Evolutionary conservation across 2,797 vertebrate species (phyloP).

Genomic region (Pampus argenteus): DNA sequence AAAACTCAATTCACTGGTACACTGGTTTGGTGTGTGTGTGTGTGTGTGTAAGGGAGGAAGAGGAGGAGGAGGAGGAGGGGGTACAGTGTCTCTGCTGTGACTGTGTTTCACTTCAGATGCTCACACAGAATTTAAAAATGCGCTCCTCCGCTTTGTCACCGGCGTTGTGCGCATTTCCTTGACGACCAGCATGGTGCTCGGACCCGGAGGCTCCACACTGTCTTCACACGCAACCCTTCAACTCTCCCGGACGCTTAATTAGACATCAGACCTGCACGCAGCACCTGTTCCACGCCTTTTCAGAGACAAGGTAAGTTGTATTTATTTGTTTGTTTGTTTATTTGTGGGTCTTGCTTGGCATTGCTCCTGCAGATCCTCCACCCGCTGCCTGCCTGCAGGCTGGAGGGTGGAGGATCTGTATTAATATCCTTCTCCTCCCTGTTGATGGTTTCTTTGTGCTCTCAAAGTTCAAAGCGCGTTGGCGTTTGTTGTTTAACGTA

Average conservation of each 20-base stretch:
- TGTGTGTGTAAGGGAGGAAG: not conserved
- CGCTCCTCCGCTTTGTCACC: constrained; percentile 75
- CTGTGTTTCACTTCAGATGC: constrained; percentile 70
- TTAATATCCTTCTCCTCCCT: constrained; percentile 41
- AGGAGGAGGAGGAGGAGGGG: not conserved
- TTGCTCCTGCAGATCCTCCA: too few relatives aligned
- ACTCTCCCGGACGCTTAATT: constrained; percentile 59
- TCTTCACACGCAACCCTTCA: constrained; percentile 17
- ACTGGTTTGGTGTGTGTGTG: constrained; percentile 19
- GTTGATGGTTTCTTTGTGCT: constrained; percentile 46
- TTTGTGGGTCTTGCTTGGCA: not conserved
- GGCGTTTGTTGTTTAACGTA: constrained; percentile 75
- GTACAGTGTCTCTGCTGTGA: constrained; percentile 54
- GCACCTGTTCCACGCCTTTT: constrained; percentile 67
- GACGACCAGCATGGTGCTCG: constrained; percentile 70
- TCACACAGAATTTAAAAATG: constrained; percentile 72
- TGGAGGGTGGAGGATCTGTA: too few relatives aligned
- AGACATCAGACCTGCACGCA: constrained; percentile 44
- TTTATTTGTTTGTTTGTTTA: not conserved
- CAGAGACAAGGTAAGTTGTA: constrained; percentile 65
- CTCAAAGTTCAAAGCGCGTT: constrained; percentile 71
- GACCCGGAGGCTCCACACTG: constrained; percentile 45
- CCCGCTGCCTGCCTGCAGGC: too few relatives aligned
- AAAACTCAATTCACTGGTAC: constrained; percentile 15
- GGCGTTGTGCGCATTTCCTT: constrained; percentile 62